Evolutionary conservation across 2,797 vertebrate species (phyloP), one percentile per base, ranked within the genome.

Genomic region (Periophthalmus magnuspinnatus): DNA sequence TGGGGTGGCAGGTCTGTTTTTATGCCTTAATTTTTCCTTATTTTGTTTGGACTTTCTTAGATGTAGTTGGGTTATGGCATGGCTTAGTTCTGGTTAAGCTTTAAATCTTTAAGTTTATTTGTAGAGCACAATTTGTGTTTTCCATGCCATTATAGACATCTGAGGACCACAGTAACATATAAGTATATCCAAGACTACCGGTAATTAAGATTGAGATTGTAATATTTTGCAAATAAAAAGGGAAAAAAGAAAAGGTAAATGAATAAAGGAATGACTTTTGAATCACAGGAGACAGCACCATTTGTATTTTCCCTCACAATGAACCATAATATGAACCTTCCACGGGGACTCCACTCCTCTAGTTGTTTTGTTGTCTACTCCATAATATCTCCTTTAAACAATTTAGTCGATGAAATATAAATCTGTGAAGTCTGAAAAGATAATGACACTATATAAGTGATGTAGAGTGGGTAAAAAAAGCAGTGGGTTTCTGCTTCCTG

Each of bases 331-430:
- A 50, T 74, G 1, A 17, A 6, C 32, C 69, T 36, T 75, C 72
- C 16, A 10, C 17, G 67, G 80, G 38, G 68, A 69, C 56, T 55
- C 36, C 5, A 54, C 3, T 67, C 64, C 67, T 52, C n/a, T 36
- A 67, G 67, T 60, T 72, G 50, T 75, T 67, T 72, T 68, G 17
- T 77, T 54, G 48, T 70, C 17, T 22, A 5, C 34, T 52, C 38
- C 4, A 54, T n/a, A 11, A n/a, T 50, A 50, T 5, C 6, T 50
- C 41, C 21, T 22, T 56, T 16, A 22, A 4, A 47, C n/a, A 58
- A 60, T 56, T 36, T 5, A 61, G 16, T 52, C 2, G 9, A 28
- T 68, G 17, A 52, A 66, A 24, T 57, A 16, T 28, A 28, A 28
- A 28, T 28, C 28, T 28, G 16, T 38, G 5, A 11, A 19, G 22